phyloP scores from a whole-genome alignment of 2,888 invertebrate species.

The Bembecia ichneumoniformis region DNA sequence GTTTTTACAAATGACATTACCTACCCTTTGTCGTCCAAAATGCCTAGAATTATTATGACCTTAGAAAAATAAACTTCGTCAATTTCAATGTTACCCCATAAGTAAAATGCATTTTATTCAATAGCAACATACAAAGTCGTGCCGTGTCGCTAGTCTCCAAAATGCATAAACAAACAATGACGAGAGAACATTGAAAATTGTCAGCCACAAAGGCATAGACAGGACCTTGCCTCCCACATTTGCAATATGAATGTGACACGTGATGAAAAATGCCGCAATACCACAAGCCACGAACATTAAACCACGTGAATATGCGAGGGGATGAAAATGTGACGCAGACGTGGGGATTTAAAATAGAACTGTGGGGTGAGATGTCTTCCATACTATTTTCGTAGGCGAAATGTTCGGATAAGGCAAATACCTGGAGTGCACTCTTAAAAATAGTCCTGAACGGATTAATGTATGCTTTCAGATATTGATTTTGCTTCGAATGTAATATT shows the following conservation, averaged over 20 bases:
- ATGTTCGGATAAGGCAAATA: constrained; percentile 5
- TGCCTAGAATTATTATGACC: no score
- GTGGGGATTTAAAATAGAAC: constrained; percentile 39
- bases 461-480: no score
- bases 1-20: no score
- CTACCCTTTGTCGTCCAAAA: no score
- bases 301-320: constrained; percentile 58
- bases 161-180: no score
- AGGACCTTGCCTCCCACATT: not conserved
- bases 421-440: not conserved
- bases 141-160: no score
- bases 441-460: not conserved
- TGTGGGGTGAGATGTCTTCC: constrained; percentile 29
- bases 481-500: no score
- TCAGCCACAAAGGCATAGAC: not conserved
- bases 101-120: no score
- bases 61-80: no score
- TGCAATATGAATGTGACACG: constrained; percentile 27
- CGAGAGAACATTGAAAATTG: no score
- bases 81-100: no score
- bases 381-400: constrained; percentile 23
- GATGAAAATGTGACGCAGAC: constrained; percentile 38
- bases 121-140: no score
- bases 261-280: constrained; percentile 56
- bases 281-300: constrained; percentile 41